These are phyloP conservation scores for Sesamia nonagrioides DNA, from an alignment of 1,140 invertebrate genomes.

Conservation along the genomic window DNA sequence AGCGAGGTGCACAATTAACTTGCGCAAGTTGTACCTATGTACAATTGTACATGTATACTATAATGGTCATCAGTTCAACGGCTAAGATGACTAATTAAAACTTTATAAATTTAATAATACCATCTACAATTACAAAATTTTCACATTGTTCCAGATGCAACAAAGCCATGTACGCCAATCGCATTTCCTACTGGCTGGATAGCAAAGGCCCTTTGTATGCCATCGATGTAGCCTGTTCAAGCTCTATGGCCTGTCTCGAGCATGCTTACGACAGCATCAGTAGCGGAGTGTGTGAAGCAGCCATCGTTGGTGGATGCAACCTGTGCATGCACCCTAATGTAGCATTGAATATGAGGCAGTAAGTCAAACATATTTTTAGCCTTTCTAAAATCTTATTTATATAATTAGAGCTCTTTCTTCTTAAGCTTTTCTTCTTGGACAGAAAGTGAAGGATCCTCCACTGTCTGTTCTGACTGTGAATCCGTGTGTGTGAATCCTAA, in stretches of 20 bases:
- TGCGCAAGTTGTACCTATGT: too few species aligned
- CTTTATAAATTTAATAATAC: too few species aligned
- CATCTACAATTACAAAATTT: background rate
- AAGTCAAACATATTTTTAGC: slow-evolving; percentile 22
- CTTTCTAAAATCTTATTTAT: too few species aligned
- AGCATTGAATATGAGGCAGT: slow-evolving; percentile 93
- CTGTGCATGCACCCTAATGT: slow-evolving; percentile 94
- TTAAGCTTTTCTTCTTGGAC: too few species aligned
- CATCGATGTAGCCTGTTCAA: slow-evolving; percentile 96
- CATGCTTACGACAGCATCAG: slow-evolving; percentile 93
- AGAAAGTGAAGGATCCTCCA: too few species aligned
- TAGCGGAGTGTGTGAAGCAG: slow-evolving; percentile 93
- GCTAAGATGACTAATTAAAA: too few species aligned
- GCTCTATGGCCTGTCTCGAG: slow-evolving; percentile 94
- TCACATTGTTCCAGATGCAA: slow-evolving; percentile 48
- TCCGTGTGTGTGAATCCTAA: too few species aligned
- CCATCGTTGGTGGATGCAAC: slow-evolving; percentile 95
- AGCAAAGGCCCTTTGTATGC: slow-evolving; percentile 93
- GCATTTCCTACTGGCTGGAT: slow-evolving; percentile 93
- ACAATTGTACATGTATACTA: too few species aligned
- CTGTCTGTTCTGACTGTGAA: too few species aligned
- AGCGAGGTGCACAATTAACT: too few species aligned
- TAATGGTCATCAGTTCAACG: too few species aligned
- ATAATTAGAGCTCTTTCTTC: too few species aligned
- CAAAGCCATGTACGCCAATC: slow-evolving; percentile 95